phyloP scores from a whole-genome alignment of 1,140 invertebrate species.

The Cepaea nemoralis region DNA sequence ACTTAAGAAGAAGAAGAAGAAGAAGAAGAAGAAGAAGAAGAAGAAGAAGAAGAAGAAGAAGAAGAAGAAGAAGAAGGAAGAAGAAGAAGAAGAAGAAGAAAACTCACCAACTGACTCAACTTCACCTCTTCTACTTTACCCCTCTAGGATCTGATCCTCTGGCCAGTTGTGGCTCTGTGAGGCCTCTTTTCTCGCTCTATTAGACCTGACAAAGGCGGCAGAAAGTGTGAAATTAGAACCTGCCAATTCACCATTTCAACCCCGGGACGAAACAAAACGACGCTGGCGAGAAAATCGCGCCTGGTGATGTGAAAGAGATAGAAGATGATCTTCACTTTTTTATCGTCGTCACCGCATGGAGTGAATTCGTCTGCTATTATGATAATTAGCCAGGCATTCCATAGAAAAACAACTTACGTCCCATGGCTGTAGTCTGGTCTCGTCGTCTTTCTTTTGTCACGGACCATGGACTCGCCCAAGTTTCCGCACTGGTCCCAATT shows the following conservation, averaged over 20 bases:
- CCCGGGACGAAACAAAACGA: background rate
- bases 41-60: no score
- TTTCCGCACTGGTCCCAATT: background rate
- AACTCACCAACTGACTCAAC: no score
- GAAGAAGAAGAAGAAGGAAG: no score
- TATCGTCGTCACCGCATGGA: background rate
- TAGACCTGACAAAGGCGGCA: background rate
- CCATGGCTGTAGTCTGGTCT: background rate
- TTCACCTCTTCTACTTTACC: no score
- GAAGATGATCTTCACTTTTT: background rate
- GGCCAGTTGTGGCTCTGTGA: no score
- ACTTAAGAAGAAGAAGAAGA: no score
- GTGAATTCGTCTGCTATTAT: background rate
- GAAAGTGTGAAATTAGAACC: background rate
- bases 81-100: no score
- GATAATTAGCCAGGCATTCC: background rate
- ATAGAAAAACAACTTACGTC: constrained; percentile 8
- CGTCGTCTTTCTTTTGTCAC: background rate
- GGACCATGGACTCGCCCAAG: background rate
- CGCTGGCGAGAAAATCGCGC: background rate
- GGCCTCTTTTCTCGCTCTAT: background rate
- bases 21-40: no score
- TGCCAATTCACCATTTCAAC: background rate
- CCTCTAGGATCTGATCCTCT: no score
- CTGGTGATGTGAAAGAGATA: background rate